Percentiles rank a stretch among this genome's conserved stretches.
These are phyloP conservation scores for Progne subis DNA, from an alignment of 2,113 vertebrate genomes.

Conservation along the genomic window DNA sequence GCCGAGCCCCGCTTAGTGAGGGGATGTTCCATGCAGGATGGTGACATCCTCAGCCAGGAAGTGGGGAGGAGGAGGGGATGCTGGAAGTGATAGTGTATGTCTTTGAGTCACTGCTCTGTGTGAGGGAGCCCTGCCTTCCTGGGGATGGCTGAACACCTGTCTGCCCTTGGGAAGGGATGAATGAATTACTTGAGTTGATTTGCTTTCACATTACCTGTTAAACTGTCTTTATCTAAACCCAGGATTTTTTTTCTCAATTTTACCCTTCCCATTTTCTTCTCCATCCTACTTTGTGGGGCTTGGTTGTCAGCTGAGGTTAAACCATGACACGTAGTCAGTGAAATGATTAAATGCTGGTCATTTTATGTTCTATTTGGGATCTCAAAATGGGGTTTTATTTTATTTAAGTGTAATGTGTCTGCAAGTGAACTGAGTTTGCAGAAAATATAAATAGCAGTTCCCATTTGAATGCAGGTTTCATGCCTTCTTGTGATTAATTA, in stretches of 20 bases:
- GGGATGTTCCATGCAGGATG: too few relatives aligned
- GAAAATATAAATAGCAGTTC: neutral
- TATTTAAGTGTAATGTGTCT: neutral
- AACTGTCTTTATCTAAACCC: neutral
- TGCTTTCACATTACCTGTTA: neutral
- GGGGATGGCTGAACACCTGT: neutral
- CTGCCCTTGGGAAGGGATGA: neutral
- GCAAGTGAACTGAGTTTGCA: neutral
- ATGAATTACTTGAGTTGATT: neutral
- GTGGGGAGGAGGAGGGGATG: neutral
- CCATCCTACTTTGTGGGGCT: neutral
- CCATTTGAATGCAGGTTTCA: neutral
- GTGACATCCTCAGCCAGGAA: too few relatives aligned
- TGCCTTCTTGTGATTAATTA: neutral
- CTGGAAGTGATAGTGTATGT: accelerated
- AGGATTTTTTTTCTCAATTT: neutral
- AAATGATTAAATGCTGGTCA: neutral
- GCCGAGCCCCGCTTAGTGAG: neutral
- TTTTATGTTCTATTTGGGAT: neutral
- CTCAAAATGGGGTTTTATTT: neutral
- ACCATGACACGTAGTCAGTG: neutral
- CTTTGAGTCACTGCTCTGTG: neutral
- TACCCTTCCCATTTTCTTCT: neutral
- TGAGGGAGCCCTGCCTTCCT: accelerated
- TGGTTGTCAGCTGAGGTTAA: neutral